Evolutionary conservation across 1,140 invertebrate species (phyloP).

Genomic region (Lerema accius): DNA sequence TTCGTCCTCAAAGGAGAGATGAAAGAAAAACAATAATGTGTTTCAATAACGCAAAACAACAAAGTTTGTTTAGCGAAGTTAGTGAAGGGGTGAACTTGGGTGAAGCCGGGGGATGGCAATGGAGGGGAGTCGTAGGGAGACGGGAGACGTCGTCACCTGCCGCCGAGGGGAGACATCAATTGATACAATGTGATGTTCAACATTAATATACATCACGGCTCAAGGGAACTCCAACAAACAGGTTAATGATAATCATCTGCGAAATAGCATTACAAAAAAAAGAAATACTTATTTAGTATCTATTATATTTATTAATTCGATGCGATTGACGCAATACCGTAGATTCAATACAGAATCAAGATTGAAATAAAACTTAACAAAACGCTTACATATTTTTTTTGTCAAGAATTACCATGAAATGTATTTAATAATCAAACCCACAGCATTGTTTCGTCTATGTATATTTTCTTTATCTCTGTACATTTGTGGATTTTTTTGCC

Average conservation of each 20-base stretch:
- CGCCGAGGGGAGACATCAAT: slow-evolving; percentile 33
- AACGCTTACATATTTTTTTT: too few species aligned
- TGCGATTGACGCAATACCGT: neutral
- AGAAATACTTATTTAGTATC: neutral
- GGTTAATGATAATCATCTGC: slow-evolving; percentile 5
- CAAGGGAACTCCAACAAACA: slow-evolving; percentile 16
- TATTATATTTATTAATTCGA: neutral
- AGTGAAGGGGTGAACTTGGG: slow-evolving; percentile 47
- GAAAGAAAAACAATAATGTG: slow-evolving; percentile 78
- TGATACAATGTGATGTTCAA: slow-evolving; percentile 46
- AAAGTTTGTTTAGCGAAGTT: slow-evolving; percentile 70
- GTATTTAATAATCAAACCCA: too few species aligned
- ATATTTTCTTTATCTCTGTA: too few species aligned
- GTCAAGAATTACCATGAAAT: too few species aligned
- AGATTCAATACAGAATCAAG: neutral
- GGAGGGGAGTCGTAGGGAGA: slow-evolving; percentile 31
- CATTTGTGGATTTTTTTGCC: too few species aligned
- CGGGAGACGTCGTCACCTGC: slow-evolving; percentile 21
- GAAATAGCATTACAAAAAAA: neutral
- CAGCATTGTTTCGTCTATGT: too few species aligned
- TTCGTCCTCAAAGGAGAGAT: slow-evolving; percentile 60
- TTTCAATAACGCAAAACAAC: slow-evolving; percentile 76
- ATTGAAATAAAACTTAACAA: neutral
- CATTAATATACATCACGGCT: slow-evolving; percentile 37
- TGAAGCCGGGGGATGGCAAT: slow-evolving; percentile 21